A percentile compares a stretch with the other conserved stretches of the same genome.
Evolutionary conservation across 53 echinoderm and acorn worm species (phyloP).

Genomic region (Temnopleurus reevesii): DNA sequence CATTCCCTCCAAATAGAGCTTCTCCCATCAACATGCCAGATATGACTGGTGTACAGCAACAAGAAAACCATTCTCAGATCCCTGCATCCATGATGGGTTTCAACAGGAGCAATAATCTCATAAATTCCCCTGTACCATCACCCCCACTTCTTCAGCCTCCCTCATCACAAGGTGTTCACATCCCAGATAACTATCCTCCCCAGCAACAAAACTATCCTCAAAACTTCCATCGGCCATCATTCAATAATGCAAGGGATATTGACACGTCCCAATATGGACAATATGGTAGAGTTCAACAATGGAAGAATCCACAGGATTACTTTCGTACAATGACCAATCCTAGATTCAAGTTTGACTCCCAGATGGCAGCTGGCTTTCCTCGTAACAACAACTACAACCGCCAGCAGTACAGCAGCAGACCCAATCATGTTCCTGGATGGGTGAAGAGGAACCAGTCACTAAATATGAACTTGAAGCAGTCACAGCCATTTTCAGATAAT

Average conservation of each 20-base stretch:
- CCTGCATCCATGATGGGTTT: not conserved
- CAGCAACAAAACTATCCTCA: conserved; percentile 13
- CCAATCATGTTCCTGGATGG: conserved; percentile 35
- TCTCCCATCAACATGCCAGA: conserved; percentile 20
- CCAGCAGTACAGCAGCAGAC: conserved; percentile 25
- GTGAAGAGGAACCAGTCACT: conserved; percentile 35
- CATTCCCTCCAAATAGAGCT: not conserved
- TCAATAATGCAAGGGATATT: conserved; percentile 6
- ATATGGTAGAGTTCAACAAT: not conserved
- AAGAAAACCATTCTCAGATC: not conserved
- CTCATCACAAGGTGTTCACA: not conserved
- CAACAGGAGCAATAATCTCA: not conserved
- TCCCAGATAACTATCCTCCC: not conserved
- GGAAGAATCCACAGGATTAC: conserved; percentile 29
- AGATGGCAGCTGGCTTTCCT: conserved; percentile 35
- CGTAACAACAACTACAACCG: conserved; percentile 2
- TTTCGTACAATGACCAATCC: conserved; percentile 16
- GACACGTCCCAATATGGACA: conserved; percentile 1
- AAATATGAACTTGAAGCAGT: conserved; percentile 17
- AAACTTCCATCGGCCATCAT: not conserved
- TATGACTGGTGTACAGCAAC: not conserved
- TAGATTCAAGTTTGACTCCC: not conserved
- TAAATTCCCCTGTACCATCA: not conserved
- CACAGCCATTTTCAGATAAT: not conserved
- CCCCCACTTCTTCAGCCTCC: conserved; percentile 1